Conservation (phyloP, 2,113 vertebrate species). For the Tyto alba region DNA sequence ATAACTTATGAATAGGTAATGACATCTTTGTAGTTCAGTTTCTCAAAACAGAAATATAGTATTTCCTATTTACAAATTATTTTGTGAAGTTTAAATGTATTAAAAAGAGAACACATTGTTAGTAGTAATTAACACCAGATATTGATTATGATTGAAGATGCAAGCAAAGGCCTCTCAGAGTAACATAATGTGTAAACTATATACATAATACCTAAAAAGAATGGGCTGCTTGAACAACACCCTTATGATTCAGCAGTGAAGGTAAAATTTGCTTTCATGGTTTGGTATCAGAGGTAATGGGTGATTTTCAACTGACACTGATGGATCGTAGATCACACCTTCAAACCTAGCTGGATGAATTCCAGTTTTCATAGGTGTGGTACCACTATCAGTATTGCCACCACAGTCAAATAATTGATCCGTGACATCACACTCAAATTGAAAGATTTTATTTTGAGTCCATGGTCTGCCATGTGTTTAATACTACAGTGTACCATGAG, state of each 20-base stretch:
- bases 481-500: background rate
- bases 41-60: background rate
- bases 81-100: background rate
- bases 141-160: background rate
- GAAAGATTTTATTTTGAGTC: background rate
- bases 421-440: constrained; percentile 9
- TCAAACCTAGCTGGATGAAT: background rate
- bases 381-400: constrained; percentile 12
- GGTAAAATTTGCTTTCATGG: background rate
- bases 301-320: background rate
- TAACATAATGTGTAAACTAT: background rate
- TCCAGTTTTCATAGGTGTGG: constrained; percentile 43
- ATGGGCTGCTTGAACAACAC: background rate
- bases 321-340: background rate
- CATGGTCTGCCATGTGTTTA: background rate
- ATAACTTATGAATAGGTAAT: background rate
- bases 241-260: background rate
- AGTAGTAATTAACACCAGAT: background rate
- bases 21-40: background rate
- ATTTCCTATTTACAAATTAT: background rate
- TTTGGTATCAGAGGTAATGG: background rate
- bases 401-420: background rate
- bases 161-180: background rate
- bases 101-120: background rate
- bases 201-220: background rate